Conservation (phyloP, 2,888 invertebrate genomes). For the Bembecia ichneumoniformis region DNA sequence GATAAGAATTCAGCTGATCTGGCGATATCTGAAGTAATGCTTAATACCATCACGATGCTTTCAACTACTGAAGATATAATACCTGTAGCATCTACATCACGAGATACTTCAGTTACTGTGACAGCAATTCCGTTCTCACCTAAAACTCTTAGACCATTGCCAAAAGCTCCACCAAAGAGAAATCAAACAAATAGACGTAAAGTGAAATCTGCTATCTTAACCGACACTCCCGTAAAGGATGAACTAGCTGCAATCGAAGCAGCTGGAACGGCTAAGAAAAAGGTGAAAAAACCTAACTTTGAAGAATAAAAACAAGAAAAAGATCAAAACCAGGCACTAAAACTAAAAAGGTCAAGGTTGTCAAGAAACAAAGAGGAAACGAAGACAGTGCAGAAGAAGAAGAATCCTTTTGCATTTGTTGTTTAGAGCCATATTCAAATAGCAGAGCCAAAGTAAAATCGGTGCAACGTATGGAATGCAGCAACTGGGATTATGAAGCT, state of each 20-base stretch:
- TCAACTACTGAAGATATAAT: too few relatives aligned
- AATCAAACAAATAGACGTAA: too few relatives aligned
- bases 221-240: too few relatives aligned
- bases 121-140: too few relatives aligned
- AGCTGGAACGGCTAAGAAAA: slow-evolving; percentile 6
- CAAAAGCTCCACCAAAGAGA: too few relatives aligned
- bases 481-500: slow-evolving; percentile 4
- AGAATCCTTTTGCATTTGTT: neutral
- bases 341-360: slow-evolving; percentile 3
- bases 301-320: neutral
- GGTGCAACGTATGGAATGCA: slow-evolving; percentile 2
- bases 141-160: too few relatives aligned
- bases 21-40: too few relatives aligned
- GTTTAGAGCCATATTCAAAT: slow-evolving; percentile 4
- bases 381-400: slow-evolving; percentile 5
- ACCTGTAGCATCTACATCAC: too few relatives aligned
- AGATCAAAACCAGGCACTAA: slow-evolving; percentile 2
- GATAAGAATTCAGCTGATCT: too few relatives aligned
- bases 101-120: slow-evolving; percentile 7
- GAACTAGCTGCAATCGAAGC: too few relatives aligned
- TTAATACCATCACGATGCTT: too few relatives aligned
- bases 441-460: slow-evolving; percentile 5
- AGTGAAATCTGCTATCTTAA: too few relatives aligned
- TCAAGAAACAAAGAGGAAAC: slow-evolving; percentile 4
- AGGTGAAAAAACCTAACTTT: slow-evolving; percentile 5